Conservation (phyloP, 2,888 invertebrate species). For the Himalopsyche tibetana region DNA sequence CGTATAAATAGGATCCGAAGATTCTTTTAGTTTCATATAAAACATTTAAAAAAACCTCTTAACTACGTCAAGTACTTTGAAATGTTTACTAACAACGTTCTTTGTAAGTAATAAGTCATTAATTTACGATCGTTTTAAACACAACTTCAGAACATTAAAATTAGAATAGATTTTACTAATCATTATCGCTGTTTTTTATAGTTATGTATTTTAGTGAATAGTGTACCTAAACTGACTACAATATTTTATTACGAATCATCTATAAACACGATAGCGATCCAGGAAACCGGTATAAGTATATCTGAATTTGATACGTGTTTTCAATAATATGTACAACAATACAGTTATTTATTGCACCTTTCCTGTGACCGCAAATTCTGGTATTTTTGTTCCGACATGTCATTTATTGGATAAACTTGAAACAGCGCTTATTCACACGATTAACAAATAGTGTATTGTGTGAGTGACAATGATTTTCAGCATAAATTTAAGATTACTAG, state of each 20-base stretch:
- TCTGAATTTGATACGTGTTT: not conserved
- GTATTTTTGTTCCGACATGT: too few species aligned
- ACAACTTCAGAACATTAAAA: not conserved
- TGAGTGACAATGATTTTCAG: too few species aligned
- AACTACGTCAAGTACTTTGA: not conserved
- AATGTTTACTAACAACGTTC: constrained; percentile 63
- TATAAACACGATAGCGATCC: not conserved
- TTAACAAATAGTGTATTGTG: too few species aligned
- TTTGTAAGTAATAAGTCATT: constrained; percentile 49
- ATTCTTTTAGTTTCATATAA: too few species aligned
- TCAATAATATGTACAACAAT: not conserved
- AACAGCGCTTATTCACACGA: too few species aligned
- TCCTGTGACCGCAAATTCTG: not conserved
- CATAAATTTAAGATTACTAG: too few species aligned
- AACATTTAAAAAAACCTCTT: too few species aligned
- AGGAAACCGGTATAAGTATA: constrained; percentile 2
- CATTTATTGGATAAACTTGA: too few species aligned
- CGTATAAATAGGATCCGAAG: not conserved
- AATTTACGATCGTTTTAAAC: not conserved
- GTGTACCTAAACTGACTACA: not conserved
- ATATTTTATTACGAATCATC: not conserved
- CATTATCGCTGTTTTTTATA: too few species aligned
- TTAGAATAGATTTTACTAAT: too few species aligned
- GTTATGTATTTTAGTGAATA: too few species aligned
- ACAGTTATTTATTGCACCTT: not conserved